Percentiles rank a stretch among this genome's conserved stretches.
These are phyloP conservation scores for Tragelaphus eurycerus DNA, from an alignment of 2,797 vertebrate genomes.

Conservation along the genomic window DNA sequence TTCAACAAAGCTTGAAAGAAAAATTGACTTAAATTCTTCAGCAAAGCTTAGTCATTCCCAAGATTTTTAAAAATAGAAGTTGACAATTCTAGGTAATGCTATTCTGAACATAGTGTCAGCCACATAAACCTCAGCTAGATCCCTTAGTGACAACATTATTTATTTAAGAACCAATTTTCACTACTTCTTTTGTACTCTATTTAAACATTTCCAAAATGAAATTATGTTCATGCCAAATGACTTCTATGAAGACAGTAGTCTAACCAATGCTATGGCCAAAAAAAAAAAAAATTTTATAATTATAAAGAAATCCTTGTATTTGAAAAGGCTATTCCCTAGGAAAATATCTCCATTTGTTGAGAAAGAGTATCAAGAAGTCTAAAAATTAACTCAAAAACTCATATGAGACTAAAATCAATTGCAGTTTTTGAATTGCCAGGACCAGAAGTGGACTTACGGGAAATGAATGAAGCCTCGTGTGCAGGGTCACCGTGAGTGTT, in stretches of 20 bases:
- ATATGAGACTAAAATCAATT: background rate
- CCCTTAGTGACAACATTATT: conserved; percentile 34
- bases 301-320: background rate
- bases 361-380: background rate
- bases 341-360: background rate
- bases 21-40: background rate
- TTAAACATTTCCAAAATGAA: conserved; percentile 47
- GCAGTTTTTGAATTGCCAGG: background rate
- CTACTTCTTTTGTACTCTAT: background rate
- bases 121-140: conserved; percentile 31
- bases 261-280: background rate
- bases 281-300: background rate
- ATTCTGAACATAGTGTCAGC: conserved; percentile 9
- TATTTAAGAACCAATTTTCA: conserved; percentile 50
- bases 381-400: conserved; percentile 32
- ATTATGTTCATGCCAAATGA: background rate
- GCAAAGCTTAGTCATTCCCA: conserved; percentile 8
- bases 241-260: background rate
- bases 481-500: background rate
- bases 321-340: conserved; percentile 24
- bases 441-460: background rate
- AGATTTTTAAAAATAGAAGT: conserved; percentile 27
- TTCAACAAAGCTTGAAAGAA: conserved; percentile 5
- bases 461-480: background rate
- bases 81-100: conserved; percentile 26